phyloP scores from a whole-genome alignment of 92 coral and sea anemone species.

The Micromussa lordhowensis region DNA sequence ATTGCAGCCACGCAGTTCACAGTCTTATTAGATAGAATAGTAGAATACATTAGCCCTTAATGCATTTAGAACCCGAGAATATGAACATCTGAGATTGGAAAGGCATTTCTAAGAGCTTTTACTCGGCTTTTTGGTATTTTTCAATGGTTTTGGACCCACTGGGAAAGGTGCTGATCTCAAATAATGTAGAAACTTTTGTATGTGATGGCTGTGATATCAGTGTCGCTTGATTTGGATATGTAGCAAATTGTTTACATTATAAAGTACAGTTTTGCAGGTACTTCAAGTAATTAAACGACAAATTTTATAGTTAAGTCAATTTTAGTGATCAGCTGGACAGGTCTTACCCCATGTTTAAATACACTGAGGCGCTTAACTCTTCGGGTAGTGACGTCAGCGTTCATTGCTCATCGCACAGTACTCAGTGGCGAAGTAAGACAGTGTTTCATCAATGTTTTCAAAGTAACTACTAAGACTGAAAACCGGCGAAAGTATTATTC shows the following conservation, averaged over 20 bases:
- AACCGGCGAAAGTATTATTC: too few relatives aligned
- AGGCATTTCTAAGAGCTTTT: too few relatives aligned
- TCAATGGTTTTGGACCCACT: neutral
- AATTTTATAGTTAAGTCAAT: too few relatives aligned
- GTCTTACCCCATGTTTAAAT: too few relatives aligned
- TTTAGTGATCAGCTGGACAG: too few relatives aligned
- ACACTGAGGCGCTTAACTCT: neutral
- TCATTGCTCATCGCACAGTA: neutral
- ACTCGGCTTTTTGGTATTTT: neutral
- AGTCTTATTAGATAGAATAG: too few relatives aligned
- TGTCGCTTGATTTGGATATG: neutral
- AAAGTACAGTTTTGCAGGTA: neutral
- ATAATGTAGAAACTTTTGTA: neutral
- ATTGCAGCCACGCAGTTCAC: too few relatives aligned
- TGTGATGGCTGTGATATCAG: neutral
- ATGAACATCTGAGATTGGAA: too few relatives aligned
- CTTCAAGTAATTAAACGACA: neutral
- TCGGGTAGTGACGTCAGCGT: neutral
- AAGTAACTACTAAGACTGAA: too few relatives aligned
- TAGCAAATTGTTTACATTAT: neutral
- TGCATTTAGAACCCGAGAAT: too few relatives aligned
- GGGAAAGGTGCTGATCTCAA: neutral
- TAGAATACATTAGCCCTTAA: too few relatives aligned
- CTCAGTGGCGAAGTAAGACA: neutral
- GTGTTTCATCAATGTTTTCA: neutral